phyloP scores from a whole-genome alignment of 2,797 vertebrate genomes.

The Sebastes matsubarae region DNA sequence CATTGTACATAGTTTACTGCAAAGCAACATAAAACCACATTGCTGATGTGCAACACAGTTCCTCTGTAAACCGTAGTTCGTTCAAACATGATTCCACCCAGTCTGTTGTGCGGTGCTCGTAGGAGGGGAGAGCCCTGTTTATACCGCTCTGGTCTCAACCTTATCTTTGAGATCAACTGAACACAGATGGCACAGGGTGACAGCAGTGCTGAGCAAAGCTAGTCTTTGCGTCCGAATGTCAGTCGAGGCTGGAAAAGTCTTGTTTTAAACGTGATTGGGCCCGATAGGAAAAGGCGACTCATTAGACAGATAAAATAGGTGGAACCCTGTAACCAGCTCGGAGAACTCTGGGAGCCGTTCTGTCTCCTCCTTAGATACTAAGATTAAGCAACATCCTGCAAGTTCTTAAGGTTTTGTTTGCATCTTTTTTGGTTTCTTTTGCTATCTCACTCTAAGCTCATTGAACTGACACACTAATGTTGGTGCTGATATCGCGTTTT shows the following conservation, averaged over 20 bases:
- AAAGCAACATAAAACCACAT: constrained; percentile 81
- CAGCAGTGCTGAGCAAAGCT: constrained; percentile 67
- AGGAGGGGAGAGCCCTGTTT: constrained; percentile 57
- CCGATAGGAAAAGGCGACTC: constrained; percentile 37
- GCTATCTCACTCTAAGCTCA: constrained; percentile 86
- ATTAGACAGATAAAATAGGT: constrained; percentile 59
- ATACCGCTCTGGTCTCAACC: constrained; percentile 51
- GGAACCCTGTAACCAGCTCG: constrained; percentile 58
- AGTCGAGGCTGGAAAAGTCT: constrained; percentile 51
- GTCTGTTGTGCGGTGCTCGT: constrained; percentile 50
- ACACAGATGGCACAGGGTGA: constrained; percentile 65
- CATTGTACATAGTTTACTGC: constrained; percentile 80
- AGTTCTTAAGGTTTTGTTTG: constrained; percentile 73
- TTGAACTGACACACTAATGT: constrained; percentile 86
- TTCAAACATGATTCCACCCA: constrained; percentile 59
- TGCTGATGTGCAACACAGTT: constrained; percentile 75
- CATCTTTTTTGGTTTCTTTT: constrained; percentile 84
- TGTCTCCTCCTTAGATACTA: constrained; percentile 69
- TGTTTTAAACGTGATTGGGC: constrained; percentile 42
- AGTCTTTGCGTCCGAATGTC: constrained; percentile 55
- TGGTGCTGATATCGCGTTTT: constrained; percentile 82
- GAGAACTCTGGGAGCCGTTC: constrained; percentile 51
- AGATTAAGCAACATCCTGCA: constrained; percentile 76
- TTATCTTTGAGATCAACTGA: constrained; percentile 69
- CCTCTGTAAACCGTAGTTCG: constrained; percentile 50